phyloP scores from a whole-genome alignment of 64 coral and sea anemone species.

The Actinia equina region DNA sequence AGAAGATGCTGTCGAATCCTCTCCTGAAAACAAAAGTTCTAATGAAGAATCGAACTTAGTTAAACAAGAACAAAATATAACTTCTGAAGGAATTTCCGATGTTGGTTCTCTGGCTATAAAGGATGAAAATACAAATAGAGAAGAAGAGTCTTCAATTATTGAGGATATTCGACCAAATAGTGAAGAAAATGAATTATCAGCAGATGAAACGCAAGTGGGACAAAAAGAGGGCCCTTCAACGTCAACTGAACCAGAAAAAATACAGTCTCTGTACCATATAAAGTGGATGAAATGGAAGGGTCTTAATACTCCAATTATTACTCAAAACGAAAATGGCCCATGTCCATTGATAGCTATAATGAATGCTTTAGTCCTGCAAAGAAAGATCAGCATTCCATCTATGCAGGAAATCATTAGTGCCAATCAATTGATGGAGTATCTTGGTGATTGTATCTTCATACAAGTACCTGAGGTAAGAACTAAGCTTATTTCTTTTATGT shows the following conservation, averaged over 20 bases:
- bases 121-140: not conserved
- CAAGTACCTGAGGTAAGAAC: slow-evolving; percentile 84
- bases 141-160: not conserved
- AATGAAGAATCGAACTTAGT: not conserved
- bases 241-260: not conserved
- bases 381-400: slow-evolving; percentile 76
- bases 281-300: slow-evolving; percentile 97
- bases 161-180: not conserved
- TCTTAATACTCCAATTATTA: slow-evolving; percentile 79
- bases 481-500: not conserved
- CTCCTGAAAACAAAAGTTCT: not conserved
- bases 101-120: not conserved
- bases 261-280: slow-evolving; percentile 82
- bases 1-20: not conserved
- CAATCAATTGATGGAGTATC: slow-evolving; percentile 93
- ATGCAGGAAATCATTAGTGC: slow-evolving; percentile 83
- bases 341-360: slow-evolving; percentile 93
- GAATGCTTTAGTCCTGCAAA: slow-evolving; percentile 81
- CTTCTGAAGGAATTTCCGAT: not conserved
- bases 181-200: not conserved
- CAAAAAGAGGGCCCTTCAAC: not conserved
- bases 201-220: not conserved
- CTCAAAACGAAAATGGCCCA: slow-evolving; percentile 98
- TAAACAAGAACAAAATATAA: not conserved
- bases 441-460: slow-evolving; percentile 85